A percentile compares a stretch with the other conserved stretches of the same genome.
Evolutionary conservation across 2,113 vertebrate species (phyloP).

Genomic region (Clarias batrachus): DNA sequence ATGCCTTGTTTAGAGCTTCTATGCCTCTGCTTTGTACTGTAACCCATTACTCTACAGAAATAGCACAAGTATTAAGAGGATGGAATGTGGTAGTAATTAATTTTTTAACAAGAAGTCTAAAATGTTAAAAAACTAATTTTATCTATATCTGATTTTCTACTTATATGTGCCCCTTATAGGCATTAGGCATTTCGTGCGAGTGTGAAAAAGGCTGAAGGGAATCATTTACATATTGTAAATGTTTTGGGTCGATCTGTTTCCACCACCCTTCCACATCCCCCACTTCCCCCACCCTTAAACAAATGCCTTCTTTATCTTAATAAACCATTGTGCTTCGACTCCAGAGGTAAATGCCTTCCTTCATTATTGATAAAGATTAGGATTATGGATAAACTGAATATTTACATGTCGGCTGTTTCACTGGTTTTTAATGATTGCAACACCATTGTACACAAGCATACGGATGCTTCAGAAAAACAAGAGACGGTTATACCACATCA

Average conservation of each 20-base stretch:
- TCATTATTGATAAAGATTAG: conserved; percentile 45
- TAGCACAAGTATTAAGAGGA: conserved; percentile 47
- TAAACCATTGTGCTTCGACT: conserved; percentile 68
- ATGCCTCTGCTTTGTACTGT: conserved; percentile 42
- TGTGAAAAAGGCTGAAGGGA: conserved; percentile 35
- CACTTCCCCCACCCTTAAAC: conserved; percentile 7
- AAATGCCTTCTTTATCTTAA: conserved; percentile 60
- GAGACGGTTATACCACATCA: neutral
- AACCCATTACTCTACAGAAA: conserved; percentile 32
- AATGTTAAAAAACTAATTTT: conserved; percentile 4
- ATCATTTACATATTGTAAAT: conserved; percentile 6
- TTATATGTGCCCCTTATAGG: conserved; percentile 6
- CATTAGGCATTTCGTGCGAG: conserved; percentile 15
- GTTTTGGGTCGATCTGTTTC: conserved; percentile 25
- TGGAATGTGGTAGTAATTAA: conserved; percentile 31
- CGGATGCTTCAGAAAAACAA: neutral
- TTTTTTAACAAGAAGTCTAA: conserved; percentile 37
- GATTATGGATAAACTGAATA: neutral
- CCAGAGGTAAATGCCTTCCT: conserved; percentile 55
- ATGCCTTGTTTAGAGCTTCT: conserved; percentile 63
- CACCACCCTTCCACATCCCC: conserved; percentile 33
- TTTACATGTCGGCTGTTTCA: neutral
- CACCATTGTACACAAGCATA: neutral
- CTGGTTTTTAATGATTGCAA: neutral
- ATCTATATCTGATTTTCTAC: conserved; percentile 34